Conservation (phyloP, 2,888 invertebrate species). For the Stramonita haemastoma region DNA sequence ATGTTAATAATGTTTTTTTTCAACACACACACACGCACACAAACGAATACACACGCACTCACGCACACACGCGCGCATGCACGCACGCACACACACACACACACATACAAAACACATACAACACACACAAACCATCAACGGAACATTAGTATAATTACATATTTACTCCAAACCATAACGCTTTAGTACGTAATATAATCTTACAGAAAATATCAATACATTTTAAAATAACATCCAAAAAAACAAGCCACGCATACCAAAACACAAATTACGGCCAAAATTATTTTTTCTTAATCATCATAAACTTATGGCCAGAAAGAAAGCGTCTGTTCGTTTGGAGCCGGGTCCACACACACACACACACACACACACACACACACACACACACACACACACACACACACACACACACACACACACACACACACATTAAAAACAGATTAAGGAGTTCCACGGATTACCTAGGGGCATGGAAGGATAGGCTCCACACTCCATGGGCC, state of each 20-base stretch:
- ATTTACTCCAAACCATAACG: not conserved
- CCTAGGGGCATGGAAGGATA: too few species aligned
- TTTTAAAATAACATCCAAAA: not conserved
- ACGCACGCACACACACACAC: slow-evolving; percentile 22
- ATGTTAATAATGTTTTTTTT: not conserved
- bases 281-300: not conserved
- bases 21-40: not conserved
- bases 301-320: not conserved
- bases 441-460: too few species aligned
- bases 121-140: not conserved
- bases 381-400: slow-evolving; percentile 12
- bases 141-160: not conserved
- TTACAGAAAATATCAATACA: not conserved
- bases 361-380: not conserved
- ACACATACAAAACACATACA: not conserved
- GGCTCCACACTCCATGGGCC: too few species aligned
- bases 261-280: not conserved
- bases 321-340: not conserved
- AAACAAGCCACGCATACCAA: not conserved
- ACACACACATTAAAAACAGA: not conserved
- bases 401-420: slow-evolving; percentile 1
- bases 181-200: not conserved
- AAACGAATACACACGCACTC: not conserved
- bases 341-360: not conserved
- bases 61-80: slow-evolving; percentile 2